Evolutionary conservation across 2,888 invertebrate species (phyloP), one percentile per base, ranked within the genome.

Genomic region (Drosophila ustulata): DNA sequence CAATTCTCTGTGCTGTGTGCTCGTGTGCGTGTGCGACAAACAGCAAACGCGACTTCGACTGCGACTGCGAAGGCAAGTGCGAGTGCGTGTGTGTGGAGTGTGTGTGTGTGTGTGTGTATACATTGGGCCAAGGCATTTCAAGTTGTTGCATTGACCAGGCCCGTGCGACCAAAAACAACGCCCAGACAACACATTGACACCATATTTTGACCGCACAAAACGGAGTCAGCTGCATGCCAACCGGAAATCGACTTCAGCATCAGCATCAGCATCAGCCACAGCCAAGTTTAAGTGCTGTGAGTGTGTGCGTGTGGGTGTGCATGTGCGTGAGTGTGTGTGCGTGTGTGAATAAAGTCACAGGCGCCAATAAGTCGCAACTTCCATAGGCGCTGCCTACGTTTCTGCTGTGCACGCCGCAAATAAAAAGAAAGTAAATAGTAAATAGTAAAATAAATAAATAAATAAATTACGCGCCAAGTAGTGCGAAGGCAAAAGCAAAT

Each of bases 121-220:
- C 66, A 45, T 46, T 71, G 59, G 50, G 57, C 63, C 25, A 59
- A 49, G 25, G 49, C 73, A 58, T 18, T 62, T 62, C 41, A 70
- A 71, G 78, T 82, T 82, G 75, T 83, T 81, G 82, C 83, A 75
- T 61, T 63, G 75, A 68, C 75, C 52, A 62, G 39, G 52, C 65
- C 30, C 32, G 18, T 18, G 66, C 59, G 66, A 67, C 61, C 71
- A 62, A 66, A 75, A 82, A 67, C 73, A 78, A 82, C 76, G 74
- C 80, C 74, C 78, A 66, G 37, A 56, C 34, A 66, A 41, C 58
- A 57, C 65, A 58, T 66, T 63, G 55, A 50, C 59, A 67, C 71
- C 53, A 30, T 32, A 46, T 71, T 67, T 65, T 74, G 61, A 63
- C 55, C 67, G 51, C 57, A 75, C 26, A 64, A 70, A 43, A 64